Base-by-base conservation (phyloP, 2,797 vertebrate genomes). In the Sebastes reedi region DNA sequence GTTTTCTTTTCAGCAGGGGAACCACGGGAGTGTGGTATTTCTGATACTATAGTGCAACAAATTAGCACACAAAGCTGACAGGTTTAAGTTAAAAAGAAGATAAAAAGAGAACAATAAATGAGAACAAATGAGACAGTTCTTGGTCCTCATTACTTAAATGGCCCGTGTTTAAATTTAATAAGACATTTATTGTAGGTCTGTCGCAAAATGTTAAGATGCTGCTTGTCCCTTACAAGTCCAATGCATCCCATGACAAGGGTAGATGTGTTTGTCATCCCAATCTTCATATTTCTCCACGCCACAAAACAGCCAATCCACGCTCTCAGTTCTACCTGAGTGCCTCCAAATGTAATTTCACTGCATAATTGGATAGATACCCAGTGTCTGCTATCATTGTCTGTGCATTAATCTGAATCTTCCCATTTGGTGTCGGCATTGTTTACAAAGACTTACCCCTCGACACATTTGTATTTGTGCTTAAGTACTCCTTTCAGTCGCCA, bases 291-390 rank as follows among this genome's bases (percentile, higher is more conserved):
- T 83, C 70, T 72, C 72, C 75, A 68, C n/a, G 3, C 55, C 79
- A 82, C 72, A 83, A 86, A 50, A 83, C 67, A 86, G 61, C 81
- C 78, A 88, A 80, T 88, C 86, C 83, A 71, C 64, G 55, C 82
- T 81, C 81, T 89, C 87, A 83, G 88, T 93, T 94, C 93, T 93
- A 94, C 92, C 93, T 93, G 93, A 92, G 91, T 91, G 92, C 77
- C 69, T 89, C 89, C 83, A 91, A 95, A 94, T 95, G 91, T 93
- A 93, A 95, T 94, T 94, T 90, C 83, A 59, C 83, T 82, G 80
- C 77, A 92, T 94, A 94, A 95, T 94, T 94, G 91, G 93, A 95
- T 94, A 91, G 92, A 91, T 89, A 91, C 84, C 86, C 85, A 59
- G 80, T 73, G 88, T 87, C 89, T 93, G 89, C 93, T 80, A 90